Base-by-base conservation (phyloP, 1,140 invertebrate species). In the Apis florea region DNA sequence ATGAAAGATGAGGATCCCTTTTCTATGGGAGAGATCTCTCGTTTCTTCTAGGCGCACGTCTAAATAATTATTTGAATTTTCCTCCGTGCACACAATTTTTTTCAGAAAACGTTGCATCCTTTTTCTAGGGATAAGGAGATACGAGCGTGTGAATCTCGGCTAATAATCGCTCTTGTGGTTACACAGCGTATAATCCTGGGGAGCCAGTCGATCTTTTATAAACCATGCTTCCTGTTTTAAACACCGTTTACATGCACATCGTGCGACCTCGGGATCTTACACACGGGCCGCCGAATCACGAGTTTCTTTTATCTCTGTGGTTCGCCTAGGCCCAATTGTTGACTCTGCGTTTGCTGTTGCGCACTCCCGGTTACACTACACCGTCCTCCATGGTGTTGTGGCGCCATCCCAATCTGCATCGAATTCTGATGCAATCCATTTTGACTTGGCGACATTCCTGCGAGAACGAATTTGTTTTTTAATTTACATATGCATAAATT, bases 361-460 rank as follows among this genome's bases (percentile, higher is more conserved):
- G 89, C 83, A 61, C 88, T 91, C 59, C 89, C 90, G 40, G 91
- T 89, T 2, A 91, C 89, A 83, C 92, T 93, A 91, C 92, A 93
- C 75, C 92, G 89, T 24, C 90, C 86, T 2, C 89, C 88, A 64
- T 93, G 92, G 58, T 93, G 92, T 66, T 91, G 90, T 56, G 88
- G 74, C 56, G 81, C 84, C 17, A 87, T 63, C 67, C 79, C 79
- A 73, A 51, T 79, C 73, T 82, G 40, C 79, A 85, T 40, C 61
- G 84, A 79, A 40, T 83, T 89, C 58, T 83, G 83, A 70, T 91
- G 89, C 19, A 90, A 67, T 31, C 91, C 91, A 59, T 93, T 93
- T 74, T 93, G 93, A 74, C 90, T 94, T 49, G 93, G 93, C 0
- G 93, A 94, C 93, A 94, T 93, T 17, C 92, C 93, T 94, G 85